phyloP scores from a whole-genome alignment of 2,113 vertebrate species.

The Lagopus muta region DNA sequence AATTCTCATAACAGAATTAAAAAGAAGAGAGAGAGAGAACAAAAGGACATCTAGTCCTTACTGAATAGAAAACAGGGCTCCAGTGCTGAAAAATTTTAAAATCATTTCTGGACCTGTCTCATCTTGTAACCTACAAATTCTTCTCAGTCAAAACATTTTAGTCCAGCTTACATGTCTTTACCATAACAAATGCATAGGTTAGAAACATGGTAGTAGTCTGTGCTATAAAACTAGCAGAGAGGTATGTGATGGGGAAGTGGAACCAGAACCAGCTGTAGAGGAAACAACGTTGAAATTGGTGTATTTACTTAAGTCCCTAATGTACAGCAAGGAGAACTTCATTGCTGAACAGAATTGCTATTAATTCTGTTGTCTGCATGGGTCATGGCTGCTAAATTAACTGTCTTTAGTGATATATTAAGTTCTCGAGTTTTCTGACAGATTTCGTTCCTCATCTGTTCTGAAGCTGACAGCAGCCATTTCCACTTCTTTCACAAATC shows the following conservation, averaged over 20 bases:
- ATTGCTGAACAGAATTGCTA: slow-evolving; percentile 42
- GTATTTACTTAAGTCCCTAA: slow-evolving; percentile 12
- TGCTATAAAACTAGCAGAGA: background rate
- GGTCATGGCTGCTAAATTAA: slow-evolving; percentile 76
- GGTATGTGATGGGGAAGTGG: background rate
- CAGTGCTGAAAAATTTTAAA: background rate
- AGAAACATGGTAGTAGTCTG: background rate
- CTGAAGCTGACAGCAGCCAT: slow-evolving; percentile 59
- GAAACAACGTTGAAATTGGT: background rate
- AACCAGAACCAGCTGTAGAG: background rate
- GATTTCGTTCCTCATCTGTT: slow-evolving; percentile 65
- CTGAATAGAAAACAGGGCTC: background rate
- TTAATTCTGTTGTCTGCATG: slow-evolving; percentile 70
- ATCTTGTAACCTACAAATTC: background rate
- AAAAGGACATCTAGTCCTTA: background rate
- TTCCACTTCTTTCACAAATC: slow-evolving; percentile 44
- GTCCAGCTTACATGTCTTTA: background rate
- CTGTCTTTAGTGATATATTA: slow-evolving; percentile 80
- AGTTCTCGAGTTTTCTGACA: slow-evolving; percentile 73
- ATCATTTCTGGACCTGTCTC: background rate
- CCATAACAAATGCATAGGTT: background rate
- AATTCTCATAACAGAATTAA: background rate
- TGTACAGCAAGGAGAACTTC: background rate
- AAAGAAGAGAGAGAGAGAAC: accelerated
- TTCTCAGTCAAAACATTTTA: background rate